These are phyloP conservation scores for Anoplopoma fimbria DNA, from an alignment of 2,113 vertebrate genomes.

Conservation along the genomic window DNA sequence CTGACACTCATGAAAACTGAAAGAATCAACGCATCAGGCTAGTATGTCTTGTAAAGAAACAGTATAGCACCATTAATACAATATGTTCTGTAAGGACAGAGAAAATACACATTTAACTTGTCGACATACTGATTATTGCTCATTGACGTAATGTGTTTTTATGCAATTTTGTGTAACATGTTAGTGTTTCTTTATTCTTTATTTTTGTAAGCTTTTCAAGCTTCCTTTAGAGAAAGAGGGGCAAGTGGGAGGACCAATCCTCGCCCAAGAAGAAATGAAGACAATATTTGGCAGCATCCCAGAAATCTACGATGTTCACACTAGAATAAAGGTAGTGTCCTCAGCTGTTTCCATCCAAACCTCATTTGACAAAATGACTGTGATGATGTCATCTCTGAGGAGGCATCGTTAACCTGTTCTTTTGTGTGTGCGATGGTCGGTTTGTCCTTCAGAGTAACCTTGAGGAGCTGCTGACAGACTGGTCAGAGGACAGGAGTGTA, in stretches of 20 bases:
- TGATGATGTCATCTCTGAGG: not conserved
- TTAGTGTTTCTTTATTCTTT: not conserved
- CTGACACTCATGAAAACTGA: not conserved
- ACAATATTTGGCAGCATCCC: constrained; percentile 99
- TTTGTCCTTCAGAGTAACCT: constrained; percentile 88
- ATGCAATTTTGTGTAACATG: not conserved
- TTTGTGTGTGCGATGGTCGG: not conserved
- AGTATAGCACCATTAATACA: not conserved
- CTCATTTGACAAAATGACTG: too few relatives aligned
- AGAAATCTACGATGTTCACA: constrained; percentile 97
- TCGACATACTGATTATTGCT: not conserved
- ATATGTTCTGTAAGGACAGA: not conserved
- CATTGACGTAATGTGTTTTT: not conserved
- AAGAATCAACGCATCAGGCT: not conserved
- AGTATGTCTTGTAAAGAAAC: not conserved
- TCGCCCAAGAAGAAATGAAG: constrained; percentile 97
- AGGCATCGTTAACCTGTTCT: not conserved
- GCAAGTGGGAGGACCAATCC: constrained; percentile 95
- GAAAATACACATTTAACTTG: not conserved
- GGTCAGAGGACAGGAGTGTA: constrained; percentile 94
- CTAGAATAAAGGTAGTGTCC: constrained; percentile 91
- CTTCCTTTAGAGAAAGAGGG: constrained; percentile 94
- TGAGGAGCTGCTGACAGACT: constrained; percentile 93
- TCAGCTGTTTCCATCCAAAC: not conserved
- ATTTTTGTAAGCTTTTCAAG: constrained; percentile 90